A percentile compares a stretch with the other conserved stretches of the same genome.
Evolutionary conservation across 2,888 invertebrate genomes (phyloP).

Genomic region (Pegoplata infirma): DNA sequence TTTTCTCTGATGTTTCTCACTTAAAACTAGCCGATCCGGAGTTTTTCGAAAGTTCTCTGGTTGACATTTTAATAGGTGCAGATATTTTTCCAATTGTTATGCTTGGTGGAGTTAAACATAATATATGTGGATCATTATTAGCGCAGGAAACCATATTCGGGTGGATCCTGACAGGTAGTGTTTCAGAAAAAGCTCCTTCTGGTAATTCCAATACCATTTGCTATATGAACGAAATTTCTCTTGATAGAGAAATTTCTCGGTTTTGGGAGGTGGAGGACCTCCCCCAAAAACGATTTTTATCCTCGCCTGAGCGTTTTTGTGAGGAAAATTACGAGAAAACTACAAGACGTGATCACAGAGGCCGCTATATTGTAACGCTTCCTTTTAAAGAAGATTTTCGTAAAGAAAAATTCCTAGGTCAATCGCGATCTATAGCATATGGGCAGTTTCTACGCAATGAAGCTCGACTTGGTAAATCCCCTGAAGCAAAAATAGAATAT

Average conservation of each 20-base stretch:
- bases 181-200: background rate
- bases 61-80: conserved; percentile 8
- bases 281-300: background rate
- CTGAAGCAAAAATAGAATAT: conserved; percentile 1
- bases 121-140: conserved; percentile 15
- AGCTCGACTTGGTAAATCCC: background rate
- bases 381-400: too few relatives aligned
- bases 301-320: background rate
- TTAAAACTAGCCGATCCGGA: background rate
- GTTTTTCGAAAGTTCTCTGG: too few relatives aligned
- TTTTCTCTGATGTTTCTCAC: background rate
- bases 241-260: conserved; percentile 49
- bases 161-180: conserved; percentile 25
- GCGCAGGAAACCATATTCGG: conserved; percentile 34
- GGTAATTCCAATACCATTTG: conserved; percentile 9
- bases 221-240: conserved; percentile 12
- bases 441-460: conserved; percentile 20
- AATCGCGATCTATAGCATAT: background rate
- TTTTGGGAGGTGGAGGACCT: conserved; percentile 21
- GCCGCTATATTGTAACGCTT: background rate
- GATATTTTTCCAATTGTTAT: background rate
- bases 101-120: conserved; percentile 1
- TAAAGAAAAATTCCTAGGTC: background rate
- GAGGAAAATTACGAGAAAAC: conserved; percentile 1
- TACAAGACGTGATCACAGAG: background rate